Evolutionary conservation across 2,797 vertebrate species (phyloP).

Genomic region (Leucoraja ocellata): DNA sequence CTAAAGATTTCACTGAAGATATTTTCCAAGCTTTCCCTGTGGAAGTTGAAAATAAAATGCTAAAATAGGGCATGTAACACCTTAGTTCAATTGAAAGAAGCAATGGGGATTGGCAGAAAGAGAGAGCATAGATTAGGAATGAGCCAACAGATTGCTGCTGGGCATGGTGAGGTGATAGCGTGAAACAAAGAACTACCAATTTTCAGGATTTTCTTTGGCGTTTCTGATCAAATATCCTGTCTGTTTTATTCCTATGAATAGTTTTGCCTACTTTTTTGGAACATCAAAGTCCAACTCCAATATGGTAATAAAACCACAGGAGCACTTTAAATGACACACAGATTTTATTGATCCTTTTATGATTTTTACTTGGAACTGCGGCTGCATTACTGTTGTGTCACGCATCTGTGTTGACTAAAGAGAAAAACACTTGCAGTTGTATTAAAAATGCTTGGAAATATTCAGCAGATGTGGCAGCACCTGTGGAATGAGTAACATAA

Average conservation of each 20-base stretch:
- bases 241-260: too few relatives aligned
- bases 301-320: constrained; percentile 5
- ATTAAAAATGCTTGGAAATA: background rate
- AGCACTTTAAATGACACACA: background rate
- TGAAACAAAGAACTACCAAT: background rate
- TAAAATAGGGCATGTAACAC: background rate
- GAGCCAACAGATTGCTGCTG: background rate
- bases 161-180: background rate
- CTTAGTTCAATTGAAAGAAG: background rate
- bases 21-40: background rate
- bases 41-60: background rate
- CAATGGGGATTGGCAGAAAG: background rate
- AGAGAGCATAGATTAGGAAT: background rate
- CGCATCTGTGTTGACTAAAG: background rate
- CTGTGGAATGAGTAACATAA: too few relatives aligned
- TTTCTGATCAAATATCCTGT: background rate
- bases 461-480: too few relatives aligned
- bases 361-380: background rate
- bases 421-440: background rate
- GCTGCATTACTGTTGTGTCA: background rate
- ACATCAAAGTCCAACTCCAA: background rate
- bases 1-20: background rate
- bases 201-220: background rate
- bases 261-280: too few relatives aligned
- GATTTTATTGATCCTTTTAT: background rate